A percentile compares a stretch with the other conserved stretches of the same genome.
phyloP scores from a whole-genome alignment of 2,888 invertebrate genomes.

The Apamea anceps region DNA sequence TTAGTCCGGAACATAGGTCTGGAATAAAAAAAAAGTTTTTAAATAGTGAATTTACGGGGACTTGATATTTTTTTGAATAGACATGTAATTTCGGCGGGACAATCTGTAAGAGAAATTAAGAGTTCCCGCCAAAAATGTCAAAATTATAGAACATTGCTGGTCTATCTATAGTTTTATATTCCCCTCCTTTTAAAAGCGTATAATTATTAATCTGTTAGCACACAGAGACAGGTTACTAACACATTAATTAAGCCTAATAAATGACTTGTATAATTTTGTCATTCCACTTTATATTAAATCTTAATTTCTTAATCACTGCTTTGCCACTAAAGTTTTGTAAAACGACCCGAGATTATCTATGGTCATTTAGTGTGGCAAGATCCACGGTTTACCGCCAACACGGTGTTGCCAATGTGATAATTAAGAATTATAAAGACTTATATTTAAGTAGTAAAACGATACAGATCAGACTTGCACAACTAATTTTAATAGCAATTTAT shows the following conservation, averaged over 20 bases:
- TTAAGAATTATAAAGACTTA: conserved; percentile 66
- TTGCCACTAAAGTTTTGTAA: conserved; percentile 43
- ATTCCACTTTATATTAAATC: conserved; percentile 38
- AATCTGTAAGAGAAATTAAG: neutral
- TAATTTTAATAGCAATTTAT: conserved; percentile 79
- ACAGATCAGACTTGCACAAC: conserved; percentile 70
- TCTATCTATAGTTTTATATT: neutral
- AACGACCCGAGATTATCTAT: conserved; percentile 56
- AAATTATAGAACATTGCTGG: neutral
- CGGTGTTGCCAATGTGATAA: conserved; percentile 66
- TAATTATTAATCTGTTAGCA: conserved; percentile 8
- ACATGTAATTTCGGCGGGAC: neutral
- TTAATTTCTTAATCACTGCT: conserved; percentile 56
- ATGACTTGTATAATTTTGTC: conserved; percentile 29
- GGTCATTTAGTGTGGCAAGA: conserved; percentile 60
- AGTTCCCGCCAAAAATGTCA: neutral
- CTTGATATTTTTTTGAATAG: neutral
- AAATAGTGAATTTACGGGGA: too few relatives aligned
- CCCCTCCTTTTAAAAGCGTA: neutral
- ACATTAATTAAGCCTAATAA: conserved; percentile 18
- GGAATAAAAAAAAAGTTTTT: neutral
- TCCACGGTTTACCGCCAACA: conserved; percentile 50
- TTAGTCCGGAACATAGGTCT: neutral
- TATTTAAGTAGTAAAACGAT: conserved; percentile 69
- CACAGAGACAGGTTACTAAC: conserved; percentile 5